phyloP scores from a whole-genome alignment of 2,113 vertebrate species.

The Aspidoscelis tigris region DNA sequence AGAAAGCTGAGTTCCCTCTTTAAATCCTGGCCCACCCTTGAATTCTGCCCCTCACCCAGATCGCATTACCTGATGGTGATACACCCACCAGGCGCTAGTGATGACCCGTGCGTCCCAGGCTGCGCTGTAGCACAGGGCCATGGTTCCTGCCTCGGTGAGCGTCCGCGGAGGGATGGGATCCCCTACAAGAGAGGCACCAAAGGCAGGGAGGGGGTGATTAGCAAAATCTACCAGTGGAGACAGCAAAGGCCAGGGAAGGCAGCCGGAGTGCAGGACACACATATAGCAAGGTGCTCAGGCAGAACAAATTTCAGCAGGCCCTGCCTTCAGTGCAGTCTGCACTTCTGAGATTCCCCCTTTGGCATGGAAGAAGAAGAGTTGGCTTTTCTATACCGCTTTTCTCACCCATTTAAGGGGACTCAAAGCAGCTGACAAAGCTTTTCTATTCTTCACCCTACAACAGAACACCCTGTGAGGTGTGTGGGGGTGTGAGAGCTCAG shows the following conservation, averaged over 20 bases:
- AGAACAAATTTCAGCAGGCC: no score
- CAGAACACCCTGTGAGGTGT: no score
- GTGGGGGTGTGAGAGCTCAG: no score
- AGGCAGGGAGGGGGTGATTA: neutral
- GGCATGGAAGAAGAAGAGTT: no score
- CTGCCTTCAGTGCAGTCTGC: no score
- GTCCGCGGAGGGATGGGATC: conserved; percentile 88
- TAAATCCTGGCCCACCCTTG: neutral
- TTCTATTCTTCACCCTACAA: no score
- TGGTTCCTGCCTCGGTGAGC: conserved; percentile 92
- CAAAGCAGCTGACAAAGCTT: no score
- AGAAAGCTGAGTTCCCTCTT: neutral
- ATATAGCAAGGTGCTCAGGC: no score
- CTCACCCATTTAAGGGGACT: no score
- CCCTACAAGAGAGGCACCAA: conserved; percentile 70
- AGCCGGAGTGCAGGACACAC: no score
- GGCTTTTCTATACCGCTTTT: no score
- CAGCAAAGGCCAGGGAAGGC: neutral
- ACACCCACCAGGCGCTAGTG: conserved; percentile 99
- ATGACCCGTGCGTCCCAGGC: conserved; percentile 97
- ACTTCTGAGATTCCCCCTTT: no score
- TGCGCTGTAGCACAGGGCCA: conserved; percentile 96
- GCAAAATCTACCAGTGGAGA: neutral
- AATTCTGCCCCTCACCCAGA: rapidly evolving
- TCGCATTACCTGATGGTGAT: conserved; percentile 90